Percentiles rank a stretch among this genome's conserved stretches.
Conservation (phyloP, 2,888 invertebrate species). For the Aphodius granarius region DNA sequence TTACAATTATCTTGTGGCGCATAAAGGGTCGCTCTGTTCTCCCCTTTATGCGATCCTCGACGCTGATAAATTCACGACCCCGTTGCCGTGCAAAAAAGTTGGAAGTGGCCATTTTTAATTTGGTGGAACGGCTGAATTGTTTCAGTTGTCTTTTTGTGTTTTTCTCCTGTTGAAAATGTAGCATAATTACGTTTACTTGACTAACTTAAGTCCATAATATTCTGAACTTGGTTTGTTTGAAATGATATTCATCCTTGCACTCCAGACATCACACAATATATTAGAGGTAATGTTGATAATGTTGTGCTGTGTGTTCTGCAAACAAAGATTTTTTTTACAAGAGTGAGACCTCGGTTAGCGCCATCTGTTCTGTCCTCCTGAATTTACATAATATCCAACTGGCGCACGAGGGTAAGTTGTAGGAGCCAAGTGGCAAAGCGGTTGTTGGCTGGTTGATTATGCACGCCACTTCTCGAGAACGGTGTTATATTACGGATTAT, state of each 20-base stretch:
- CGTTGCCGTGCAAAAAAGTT: not conserved
- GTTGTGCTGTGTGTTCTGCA: too few species aligned
- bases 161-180: not conserved
- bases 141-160: not conserved
- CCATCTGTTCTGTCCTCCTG: constrained; percentile 1
- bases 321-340: not conserved
- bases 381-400: constrained; percentile 14
- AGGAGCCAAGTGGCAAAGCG: not conserved
- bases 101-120: not conserved
- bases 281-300: too few species aligned
- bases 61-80: not conserved
- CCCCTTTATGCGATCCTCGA: not conserved
- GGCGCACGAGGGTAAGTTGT: not conserved
- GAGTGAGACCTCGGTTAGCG: not conserved
- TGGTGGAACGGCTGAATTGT: not conserved
- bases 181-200: not conserved
- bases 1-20: constrained; percentile 23
- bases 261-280: not conserved
- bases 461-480: not conserved
- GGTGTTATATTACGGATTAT: not conserved
- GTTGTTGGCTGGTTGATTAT: not conserved
- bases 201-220: not conserved
- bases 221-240: too few species aligned
- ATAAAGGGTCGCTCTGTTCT: constrained; percentile 13
- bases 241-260: not conserved